Conservation (phyloP, 2,113 vertebrate species). For the Phycodurus eques region DNA sequence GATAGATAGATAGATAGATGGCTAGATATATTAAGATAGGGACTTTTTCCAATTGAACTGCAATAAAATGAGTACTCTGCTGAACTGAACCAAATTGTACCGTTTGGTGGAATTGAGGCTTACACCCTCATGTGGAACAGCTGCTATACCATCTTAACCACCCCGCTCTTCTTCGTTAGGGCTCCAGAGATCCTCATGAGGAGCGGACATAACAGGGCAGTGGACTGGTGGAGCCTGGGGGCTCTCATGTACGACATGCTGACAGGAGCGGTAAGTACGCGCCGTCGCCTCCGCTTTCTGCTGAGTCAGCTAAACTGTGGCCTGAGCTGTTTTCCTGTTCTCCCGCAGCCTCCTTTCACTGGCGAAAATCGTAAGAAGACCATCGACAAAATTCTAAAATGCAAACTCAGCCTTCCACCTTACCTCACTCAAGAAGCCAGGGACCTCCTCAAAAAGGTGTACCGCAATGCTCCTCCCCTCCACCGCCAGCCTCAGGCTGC, state of each 20-base stretch:
- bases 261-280: constrained; percentile 93
- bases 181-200: constrained; percentile 98
- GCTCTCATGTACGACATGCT: constrained; percentile 99
- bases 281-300: background rate
- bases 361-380: constrained; percentile 99
- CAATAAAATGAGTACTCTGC: too few relatives aligned
- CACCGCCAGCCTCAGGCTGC: background rate
- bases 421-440: constrained; percentile 99
- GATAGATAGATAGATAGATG: too few relatives aligned
- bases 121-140: constrained; percentile 40
- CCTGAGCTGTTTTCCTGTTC: background rate
- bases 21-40: too few relatives aligned
- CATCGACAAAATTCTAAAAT: constrained; percentile 99
- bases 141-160: background rate
- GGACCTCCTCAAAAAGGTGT: constrained; percentile 97
- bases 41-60: too few relatives aligned
- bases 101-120: background rate
- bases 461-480: too few relatives aligned
- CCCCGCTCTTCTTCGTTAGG: constrained; percentile 63
- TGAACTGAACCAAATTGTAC: background rate
- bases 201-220: constrained; percentile 96
- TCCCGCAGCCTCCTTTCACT: constrained; percentile 88
- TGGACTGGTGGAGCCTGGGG: constrained; percentile 99
- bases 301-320: too few relatives aligned
- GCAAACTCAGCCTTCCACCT: constrained; percentile 98